Evolutionary conservation across 2,888 invertebrate species (phyloP).

Genomic region (Zygogramma bicolorata): DNA sequence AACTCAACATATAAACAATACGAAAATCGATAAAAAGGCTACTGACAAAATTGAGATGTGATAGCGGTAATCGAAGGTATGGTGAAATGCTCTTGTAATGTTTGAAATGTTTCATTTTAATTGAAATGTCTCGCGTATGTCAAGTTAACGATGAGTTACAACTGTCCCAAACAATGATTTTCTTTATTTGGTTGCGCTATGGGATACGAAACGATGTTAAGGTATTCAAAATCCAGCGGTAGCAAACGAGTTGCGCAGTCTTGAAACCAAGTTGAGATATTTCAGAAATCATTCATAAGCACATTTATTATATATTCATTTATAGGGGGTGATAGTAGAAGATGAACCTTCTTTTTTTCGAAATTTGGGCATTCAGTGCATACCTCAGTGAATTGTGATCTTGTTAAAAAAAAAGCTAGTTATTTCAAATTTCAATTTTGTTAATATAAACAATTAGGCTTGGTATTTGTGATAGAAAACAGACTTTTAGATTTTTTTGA

Average conservation of each 20-base stretch:
- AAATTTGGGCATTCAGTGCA: too few species aligned
- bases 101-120: conserved; percentile 4
- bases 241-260: not conserved
- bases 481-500: too few species aligned
- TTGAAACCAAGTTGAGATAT: not conserved
- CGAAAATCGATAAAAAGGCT: conserved; percentile 2
- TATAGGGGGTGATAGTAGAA: too few species aligned
- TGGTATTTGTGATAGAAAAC: too few species aligned
- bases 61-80: not conserved
- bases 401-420: too few species aligned
- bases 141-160: conserved; percentile 25
- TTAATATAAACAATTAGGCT: too few species aligned
- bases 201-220: conserved; percentile 1
- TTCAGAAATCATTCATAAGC: too few species aligned
- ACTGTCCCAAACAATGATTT: conserved; percentile 21
- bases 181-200: conserved; percentile 5
- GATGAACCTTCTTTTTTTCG: too few species aligned
- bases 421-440: too few species aligned
- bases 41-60: not conserved
- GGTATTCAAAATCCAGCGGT: not conserved
- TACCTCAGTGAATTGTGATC: too few species aligned
- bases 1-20: not conserved
- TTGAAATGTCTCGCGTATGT: conserved; percentile 31
- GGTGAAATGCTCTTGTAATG: not conserved
- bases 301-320: too few species aligned